Evolutionary conservation across 2,888 invertebrate genomes (phyloP), one percentile per base, ranked within the genome.

Genomic region (Auanema sp.): DNA sequence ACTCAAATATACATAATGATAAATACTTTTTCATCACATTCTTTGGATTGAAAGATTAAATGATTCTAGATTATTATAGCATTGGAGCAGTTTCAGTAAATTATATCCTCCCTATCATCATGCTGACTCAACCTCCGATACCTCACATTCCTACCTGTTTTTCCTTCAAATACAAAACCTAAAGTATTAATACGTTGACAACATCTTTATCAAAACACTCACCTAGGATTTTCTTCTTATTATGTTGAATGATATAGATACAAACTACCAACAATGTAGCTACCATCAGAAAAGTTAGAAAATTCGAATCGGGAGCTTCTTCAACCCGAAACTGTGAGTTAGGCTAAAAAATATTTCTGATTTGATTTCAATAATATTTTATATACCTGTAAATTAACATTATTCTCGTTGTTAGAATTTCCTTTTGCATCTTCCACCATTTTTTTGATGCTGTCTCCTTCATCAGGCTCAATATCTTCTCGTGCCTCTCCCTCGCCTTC

Each of bases 151-250:
- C 66, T 51, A 59, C 44, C 50, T 8, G 40, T 25, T 33, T 68
- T 60, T 18, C 73, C 73, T 60, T 73, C 73, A 43, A 73, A 73
- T 64, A 73, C 66, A 16, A 73, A 25, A 24, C 73, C 73, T 73
- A 55, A 18, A 70, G 10, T 4, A n/a, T n/a, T 10, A 47, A 52
- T 43, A 14, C 10, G n/a, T 24, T 42, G 43, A n/a, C 14, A 40
- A n/a, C n/a, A n/a, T n/a, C n/a, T n/a, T n/a, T n/a, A n/a, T 11
- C 43, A 16, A 23, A 21, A 40, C 11, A 23, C 63, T 54, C 24
- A 70, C 73, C 73, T 12, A 73, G 50, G 43, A 73, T 63, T 43
- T 66, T 70, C 40, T 71, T 73, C 58, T 73, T 73, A 51, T 73
- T 73, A 52, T 73, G 73, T n/a, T 73, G 65, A 10, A 73, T 33